Percentiles rank a stretch among this genome's conserved stretches.
phyloP scores from a whole-genome alignment of 2,113 vertebrate genomes.

The Larimichthys crocea region DNA sequence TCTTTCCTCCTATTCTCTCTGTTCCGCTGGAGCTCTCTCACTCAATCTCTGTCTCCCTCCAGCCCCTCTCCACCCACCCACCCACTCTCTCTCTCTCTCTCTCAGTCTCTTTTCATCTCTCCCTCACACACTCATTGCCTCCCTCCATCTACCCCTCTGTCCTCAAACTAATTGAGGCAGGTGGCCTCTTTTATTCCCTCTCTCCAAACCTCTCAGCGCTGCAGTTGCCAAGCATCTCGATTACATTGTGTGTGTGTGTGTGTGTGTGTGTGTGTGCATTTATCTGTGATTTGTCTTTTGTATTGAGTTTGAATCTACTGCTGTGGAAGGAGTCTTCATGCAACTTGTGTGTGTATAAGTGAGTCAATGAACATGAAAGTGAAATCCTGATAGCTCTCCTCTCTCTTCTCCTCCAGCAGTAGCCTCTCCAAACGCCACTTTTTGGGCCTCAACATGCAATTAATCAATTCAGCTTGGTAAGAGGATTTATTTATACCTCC shows the following conservation, averaged over 20 bases:
- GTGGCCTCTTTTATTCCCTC: slow-evolving; percentile 74
- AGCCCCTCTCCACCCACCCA: slow-evolving; percentile 45
- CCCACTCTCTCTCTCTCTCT: slow-evolving; percentile 50
- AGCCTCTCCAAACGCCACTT: slow-evolving; percentile 66
- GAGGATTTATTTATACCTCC: slow-evolving; percentile 69
- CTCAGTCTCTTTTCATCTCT: slow-evolving; percentile 46
- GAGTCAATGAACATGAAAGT: slow-evolving; percentile 55
- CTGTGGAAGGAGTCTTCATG: slow-evolving; percentile 23
- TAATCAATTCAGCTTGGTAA: slow-evolving; percentile 80
- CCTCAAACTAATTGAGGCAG: slow-evolving; percentile 76
- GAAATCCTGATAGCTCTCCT: slow-evolving; percentile 73
- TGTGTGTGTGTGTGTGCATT: neutral
- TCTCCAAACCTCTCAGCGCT: slow-evolving; percentile 60
- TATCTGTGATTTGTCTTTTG: slow-evolving; percentile 17
- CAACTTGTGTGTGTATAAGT: slow-evolving; percentile 24
- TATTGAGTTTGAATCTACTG: slow-evolving; percentile 26
- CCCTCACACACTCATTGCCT: slow-evolving; percentile 48
- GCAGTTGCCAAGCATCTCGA: slow-evolving; percentile 61
- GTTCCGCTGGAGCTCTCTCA: slow-evolving; percentile 24
- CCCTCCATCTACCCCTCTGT: slow-evolving; percentile 43
- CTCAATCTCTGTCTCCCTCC: slow-evolving; percentile 42
- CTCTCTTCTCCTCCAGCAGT: slow-evolving; percentile 63
- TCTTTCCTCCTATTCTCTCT: slow-evolving; percentile 19
- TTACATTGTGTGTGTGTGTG: slow-evolving; percentile 33
- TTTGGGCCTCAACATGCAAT: slow-evolving; percentile 73